Evolutionary conservation across 2,888 invertebrate species (phyloP).

Genomic region (Lampropteryx suffumata): DNA sequence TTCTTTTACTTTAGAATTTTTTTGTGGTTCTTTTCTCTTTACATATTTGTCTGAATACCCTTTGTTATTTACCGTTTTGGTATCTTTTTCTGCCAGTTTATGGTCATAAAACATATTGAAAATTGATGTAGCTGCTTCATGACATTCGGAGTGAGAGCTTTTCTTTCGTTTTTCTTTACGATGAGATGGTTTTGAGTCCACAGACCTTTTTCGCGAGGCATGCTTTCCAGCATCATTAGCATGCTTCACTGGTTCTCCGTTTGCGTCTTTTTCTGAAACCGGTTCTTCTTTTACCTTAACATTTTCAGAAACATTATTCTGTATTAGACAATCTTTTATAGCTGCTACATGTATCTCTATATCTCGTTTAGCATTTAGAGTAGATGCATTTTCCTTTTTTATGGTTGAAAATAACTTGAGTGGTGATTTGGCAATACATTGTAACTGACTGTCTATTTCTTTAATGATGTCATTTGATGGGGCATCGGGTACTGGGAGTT

Average conservation of each 20-base stretch:
- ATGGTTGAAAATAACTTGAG: conserved; percentile 35
- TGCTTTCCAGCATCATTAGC: conserved; percentile 41
- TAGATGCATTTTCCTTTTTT: conserved; percentile 20
- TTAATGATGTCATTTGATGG: conserved; percentile 36
- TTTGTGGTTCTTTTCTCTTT: conserved; percentile 63
- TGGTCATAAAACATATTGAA: conserved; percentile 49
- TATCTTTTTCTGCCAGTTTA: conserved; percentile 48
- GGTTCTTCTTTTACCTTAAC: conserved; percentile 33
- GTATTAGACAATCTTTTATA: conserved; percentile 21
- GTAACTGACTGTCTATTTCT: conserved; percentile 47
- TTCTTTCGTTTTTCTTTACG: conserved; percentile 78
- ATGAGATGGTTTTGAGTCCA: conserved; percentile 70
- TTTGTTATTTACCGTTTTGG: conserved; percentile 53
- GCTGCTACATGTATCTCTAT: conserved; percentile 12
- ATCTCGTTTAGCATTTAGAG: conserved; percentile 13
- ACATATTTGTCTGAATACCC: conserved; percentile 68
- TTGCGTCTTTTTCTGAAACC: conserved; percentile 36
- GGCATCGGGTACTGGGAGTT: conserved; percentile 7
- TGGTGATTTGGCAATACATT: conserved; percentile 44
- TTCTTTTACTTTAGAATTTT: conserved; percentile 41
- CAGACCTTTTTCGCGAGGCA: conserved; percentile 65
- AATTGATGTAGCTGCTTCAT: conserved; percentile 49
- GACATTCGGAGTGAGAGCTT: conserved; percentile 50
- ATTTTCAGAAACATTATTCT: conserved; percentile 2
- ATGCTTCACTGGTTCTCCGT: conserved; percentile 41